Evolutionary conservation across 1,140 invertebrate species (phyloP), one percentile per base, ranked within the genome.

Genomic region (Microplitis demolitor): DNA sequence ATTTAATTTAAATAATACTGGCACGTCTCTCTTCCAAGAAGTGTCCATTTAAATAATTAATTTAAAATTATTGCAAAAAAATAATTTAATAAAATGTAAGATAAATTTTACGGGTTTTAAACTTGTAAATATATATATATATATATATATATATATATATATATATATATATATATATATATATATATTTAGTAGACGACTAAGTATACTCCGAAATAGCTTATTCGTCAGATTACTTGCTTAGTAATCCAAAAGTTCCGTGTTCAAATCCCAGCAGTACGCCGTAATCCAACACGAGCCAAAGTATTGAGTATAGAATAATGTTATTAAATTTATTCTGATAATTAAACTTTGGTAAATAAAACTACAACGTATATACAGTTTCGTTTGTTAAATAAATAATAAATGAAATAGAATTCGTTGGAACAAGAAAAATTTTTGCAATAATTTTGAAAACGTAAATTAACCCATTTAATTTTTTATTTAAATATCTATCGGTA

Each of bases 311-410:
- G 70, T 72, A 60, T 34, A 72, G 33, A 66, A 50, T 72, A 24
- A 58, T 66, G 70, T 58, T n/a, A 66, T 13, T 39, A 24, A 60
- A 60, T 66, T 58, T 33, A 64, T 50, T 72, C 53, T 72, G 63
- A 37, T 66, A 60, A 72, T 66, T 66, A 72, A 72, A 45, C 63
- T 72, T 72, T 72, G 63, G 70, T 24, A 72, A 72, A 72, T 64
- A 31, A 33, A 60, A 60, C 4, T 5, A 4, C 56, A 56, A n/a
- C 5, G 16, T 54, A 6, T 13, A 9, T 56, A 56, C 11, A 56
- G 31, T 61, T 33, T 24, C 58, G 3, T 33, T 61, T 16, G 4
- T 34, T 61, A 1, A 61, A 34, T 61, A 24, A 61, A 24, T 16
- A 34, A 14, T 61, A 11, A 53, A 53, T 45, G 33, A 68, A 58